phyloP scores from a whole-genome alignment of 2,888 invertebrate species.

The Agriopis marginaria region DNA sequence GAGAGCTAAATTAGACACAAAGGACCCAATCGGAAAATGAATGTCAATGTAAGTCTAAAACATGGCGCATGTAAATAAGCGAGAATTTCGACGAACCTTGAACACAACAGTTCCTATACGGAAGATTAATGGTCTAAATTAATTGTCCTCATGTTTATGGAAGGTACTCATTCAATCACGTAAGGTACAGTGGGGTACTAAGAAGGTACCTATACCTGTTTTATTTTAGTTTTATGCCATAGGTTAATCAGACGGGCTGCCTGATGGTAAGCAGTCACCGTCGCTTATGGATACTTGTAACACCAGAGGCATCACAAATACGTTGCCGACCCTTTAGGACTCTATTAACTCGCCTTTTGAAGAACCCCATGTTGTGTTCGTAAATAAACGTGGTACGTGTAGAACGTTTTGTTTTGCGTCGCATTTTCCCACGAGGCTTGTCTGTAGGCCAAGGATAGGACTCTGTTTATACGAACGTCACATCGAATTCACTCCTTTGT shows the following conservation, averaged over 20 bases:
- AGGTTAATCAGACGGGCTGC: too few species aligned
- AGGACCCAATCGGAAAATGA: too few species aligned
- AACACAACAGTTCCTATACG: slow-evolving; percentile 1
- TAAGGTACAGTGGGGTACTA: not conserved
- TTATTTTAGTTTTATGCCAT: too few species aligned
- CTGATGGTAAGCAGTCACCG: too few species aligned
- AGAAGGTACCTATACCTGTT: too few species aligned
- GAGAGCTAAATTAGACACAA: too few species aligned
- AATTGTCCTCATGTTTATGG: slow-evolving; percentile 3
- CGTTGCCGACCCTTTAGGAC: too few species aligned
- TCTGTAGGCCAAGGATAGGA: slow-evolving; percentile 4
- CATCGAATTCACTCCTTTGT: not conserved
- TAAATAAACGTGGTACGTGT: not conserved
- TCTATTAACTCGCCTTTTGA: too few species aligned
- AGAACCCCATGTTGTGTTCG: too few species aligned
- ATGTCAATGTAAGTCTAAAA: too few species aligned
- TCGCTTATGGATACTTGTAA: too few species aligned
- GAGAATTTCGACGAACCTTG: slow-evolving; percentile 5
- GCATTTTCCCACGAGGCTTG: not conserved
- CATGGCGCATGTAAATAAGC: not conserved
- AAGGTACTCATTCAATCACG: not conserved
- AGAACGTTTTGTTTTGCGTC: not conserved
- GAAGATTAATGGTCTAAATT: slow-evolving; percentile 9
- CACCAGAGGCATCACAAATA: too few species aligned
- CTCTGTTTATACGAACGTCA: not conserved